Conservation (phyloP, 2,113 vertebrate species). For the Merops nubicus region DNA sequence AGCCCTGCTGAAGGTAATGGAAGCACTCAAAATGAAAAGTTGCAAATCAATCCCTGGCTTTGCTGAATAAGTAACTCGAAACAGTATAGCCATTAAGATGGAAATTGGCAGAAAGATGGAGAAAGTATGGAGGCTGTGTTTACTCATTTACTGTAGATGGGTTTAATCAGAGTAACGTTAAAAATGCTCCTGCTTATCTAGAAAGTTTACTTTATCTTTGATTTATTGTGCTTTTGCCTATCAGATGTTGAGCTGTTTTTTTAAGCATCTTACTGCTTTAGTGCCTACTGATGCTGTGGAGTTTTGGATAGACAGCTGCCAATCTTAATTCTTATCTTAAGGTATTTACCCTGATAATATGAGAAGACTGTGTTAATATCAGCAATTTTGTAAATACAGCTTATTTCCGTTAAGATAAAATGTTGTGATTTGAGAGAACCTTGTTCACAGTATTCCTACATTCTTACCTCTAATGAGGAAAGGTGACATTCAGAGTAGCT, state of each 20-base stretch:
- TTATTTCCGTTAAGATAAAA: neutral
- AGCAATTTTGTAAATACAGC: neutral
- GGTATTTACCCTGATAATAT: neutral
- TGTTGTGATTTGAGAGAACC: neutral
- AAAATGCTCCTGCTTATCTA: neutral
- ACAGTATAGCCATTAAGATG: conserved; percentile 43
- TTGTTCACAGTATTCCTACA: neutral
- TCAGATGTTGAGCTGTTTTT: neutral
- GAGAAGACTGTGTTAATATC: neutral
- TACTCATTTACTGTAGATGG: neutral
- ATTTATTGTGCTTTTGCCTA: conserved; percentile 10
- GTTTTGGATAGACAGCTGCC: neutral
- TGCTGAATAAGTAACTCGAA: conserved; percentile 58
- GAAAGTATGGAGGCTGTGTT: conserved; percentile 25
- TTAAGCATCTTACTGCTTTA: neutral
- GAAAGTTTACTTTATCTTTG: conserved; percentile 26
- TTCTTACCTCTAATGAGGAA: neutral
- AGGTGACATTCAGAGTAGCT: neutral
- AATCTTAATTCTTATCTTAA: conserved; percentile 3
- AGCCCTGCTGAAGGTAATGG: neutral
- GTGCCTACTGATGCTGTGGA: neutral
- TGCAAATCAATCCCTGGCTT: conserved; percentile 4
- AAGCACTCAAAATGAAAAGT: neutral
- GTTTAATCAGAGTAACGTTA: neutral
- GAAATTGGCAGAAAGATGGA: conserved; percentile 25